These are phyloP conservation scores for Stomorhina lunata DNA, from an alignment of 2,888 invertebrate genomes.

Conservation along the genomic window DNA sequence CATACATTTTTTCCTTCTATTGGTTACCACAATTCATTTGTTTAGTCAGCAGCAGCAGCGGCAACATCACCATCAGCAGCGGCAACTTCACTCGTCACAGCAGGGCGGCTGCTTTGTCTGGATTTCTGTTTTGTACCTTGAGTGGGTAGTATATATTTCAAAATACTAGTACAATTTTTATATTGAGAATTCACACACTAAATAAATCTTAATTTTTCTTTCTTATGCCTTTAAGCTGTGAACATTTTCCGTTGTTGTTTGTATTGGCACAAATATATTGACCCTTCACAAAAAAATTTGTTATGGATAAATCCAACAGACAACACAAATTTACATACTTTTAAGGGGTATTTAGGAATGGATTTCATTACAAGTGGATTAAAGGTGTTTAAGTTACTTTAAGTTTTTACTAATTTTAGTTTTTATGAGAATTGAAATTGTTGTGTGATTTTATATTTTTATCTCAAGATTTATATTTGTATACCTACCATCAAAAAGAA, in stretches of 20 bases:
- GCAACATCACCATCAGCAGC: background rate
- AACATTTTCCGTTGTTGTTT: background rate
- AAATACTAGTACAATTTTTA: constrained; percentile 18
- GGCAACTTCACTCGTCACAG: constrained; percentile 50
- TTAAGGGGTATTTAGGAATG: background rate
- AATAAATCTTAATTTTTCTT: constrained; percentile 45
- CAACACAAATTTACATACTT: background rate
- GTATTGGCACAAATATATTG: constrained; percentile 41
- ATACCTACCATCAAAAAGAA: no score
- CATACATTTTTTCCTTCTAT: constrained; percentile 30
- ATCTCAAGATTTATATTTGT: no score
- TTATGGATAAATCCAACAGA: constrained; percentile 50
- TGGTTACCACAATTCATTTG: constrained; percentile 11
- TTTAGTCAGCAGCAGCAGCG: constrained; percentile 19
- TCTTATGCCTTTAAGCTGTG: constrained; percentile 25
- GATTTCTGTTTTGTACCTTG: no score
- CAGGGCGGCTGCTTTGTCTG: constrained; percentile 53
- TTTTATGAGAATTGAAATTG: background rate
- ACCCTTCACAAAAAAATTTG: constrained; percentile 62
- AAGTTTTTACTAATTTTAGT: background rate
- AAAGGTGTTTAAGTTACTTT: constrained; percentile 20
- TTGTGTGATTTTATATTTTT: background rate
- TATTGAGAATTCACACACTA: constrained; percentile 38
- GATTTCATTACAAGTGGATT: constrained; percentile 43
- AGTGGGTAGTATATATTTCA: constrained; percentile 51